phyloP scores from a whole-genome alignment of 2,888 invertebrate genomes.

The Fragum sueziense region DNA sequence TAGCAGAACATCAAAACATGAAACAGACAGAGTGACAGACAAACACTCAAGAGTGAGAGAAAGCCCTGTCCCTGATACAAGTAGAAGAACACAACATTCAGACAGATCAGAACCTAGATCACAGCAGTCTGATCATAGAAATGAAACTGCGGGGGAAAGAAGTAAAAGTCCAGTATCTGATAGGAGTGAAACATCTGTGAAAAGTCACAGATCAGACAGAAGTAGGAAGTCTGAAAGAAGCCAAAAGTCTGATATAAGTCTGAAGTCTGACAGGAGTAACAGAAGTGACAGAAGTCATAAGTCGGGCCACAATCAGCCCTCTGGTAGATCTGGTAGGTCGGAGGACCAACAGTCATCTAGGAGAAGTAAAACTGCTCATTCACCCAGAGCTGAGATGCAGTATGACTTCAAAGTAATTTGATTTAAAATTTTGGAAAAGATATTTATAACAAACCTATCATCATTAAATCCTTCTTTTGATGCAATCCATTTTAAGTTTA shows the following conservation, averaged over 20 bases:
- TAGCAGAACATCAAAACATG: not conserved
- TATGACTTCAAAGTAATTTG: not conserved
- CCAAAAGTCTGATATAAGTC: slow-evolving; percentile 3
- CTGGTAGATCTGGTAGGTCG: not conserved
- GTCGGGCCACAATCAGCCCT: not conserved
- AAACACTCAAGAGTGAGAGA: not conserved
- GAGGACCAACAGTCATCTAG: slow-evolving; percentile 23
- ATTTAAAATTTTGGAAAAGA: too few species aligned
- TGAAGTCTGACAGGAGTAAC: not conserved
- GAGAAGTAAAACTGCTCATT: slow-evolving; percentile 15
- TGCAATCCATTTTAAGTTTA: too few species aligned
- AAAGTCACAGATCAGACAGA: slow-evolving; percentile 34
- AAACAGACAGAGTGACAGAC: not conserved
- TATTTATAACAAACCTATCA: too few species aligned
- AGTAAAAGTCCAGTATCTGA: slow-evolving; percentile 11
- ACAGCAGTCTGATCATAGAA: not conserved
- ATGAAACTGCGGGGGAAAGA: not conserved
- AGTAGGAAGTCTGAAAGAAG: slow-evolving; percentile 9
- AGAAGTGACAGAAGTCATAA: not conserved
- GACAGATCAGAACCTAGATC: too few species aligned
- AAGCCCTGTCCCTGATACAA: not conserved
- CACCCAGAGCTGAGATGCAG: not conserved
- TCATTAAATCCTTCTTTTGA: too few species aligned
- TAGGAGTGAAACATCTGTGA: slow-evolving; percentile 30
- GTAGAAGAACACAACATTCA: not conserved